Conservation (phyloP, 2,797 vertebrate genomes). For the Artibeus lituratus region DNA sequence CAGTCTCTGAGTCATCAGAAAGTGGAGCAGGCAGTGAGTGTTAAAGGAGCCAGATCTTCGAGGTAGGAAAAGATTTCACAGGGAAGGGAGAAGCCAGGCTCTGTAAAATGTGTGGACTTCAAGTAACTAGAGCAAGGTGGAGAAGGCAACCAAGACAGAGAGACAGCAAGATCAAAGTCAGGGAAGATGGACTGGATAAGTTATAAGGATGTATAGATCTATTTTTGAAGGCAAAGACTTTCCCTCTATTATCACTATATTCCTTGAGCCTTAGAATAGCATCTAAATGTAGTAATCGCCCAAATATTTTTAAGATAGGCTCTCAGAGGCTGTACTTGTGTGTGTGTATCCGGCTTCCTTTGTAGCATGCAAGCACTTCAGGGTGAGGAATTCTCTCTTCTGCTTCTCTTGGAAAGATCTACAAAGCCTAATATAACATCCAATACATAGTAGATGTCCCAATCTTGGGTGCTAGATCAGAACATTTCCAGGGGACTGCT, state of each 20-base stretch:
- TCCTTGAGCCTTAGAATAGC: not conserved
- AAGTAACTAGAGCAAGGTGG: not conserved
- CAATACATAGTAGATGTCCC: not conserved
- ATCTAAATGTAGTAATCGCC: not conserved
- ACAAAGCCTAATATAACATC: not conserved
- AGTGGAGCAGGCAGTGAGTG: not conserved
- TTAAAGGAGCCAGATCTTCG: not conserved
- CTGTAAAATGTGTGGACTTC: not conserved
- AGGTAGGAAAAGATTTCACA: not conserved
- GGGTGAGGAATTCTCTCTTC: not conserved
- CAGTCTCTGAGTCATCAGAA: not conserved
- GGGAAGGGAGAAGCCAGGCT: not conserved
- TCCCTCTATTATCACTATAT: not conserved
- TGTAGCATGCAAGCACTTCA: not conserved
- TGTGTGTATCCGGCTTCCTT: not conserved
- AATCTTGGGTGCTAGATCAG: not conserved
- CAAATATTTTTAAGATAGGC: not conserved
- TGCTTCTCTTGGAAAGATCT: conserved; percentile 8
- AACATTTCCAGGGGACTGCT: conserved; percentile 17
- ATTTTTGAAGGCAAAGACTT: not conserved
- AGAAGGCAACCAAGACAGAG: not conserved
- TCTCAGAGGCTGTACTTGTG: not conserved
- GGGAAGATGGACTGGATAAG: not conserved
- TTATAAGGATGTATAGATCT: not conserved
- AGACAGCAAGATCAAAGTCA: not conserved